Conservation (phyloP, 2,797 vertebrate species). For the Leptodactylus fallax region DNA sequence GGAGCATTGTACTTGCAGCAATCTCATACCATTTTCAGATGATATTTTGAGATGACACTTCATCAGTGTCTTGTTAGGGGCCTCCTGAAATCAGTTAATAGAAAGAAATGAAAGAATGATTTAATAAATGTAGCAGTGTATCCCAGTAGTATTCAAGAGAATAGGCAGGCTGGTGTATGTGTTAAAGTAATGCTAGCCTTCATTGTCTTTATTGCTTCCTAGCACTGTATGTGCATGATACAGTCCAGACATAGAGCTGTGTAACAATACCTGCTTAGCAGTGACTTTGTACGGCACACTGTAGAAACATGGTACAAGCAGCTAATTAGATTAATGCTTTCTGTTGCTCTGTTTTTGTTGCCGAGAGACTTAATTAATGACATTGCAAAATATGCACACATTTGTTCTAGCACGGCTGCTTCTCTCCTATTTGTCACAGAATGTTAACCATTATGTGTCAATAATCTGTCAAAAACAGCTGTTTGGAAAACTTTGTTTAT, state of each 20-base stretch:
- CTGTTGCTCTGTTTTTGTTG: constrained; percentile 35
- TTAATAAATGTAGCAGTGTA: constrained; percentile 54
- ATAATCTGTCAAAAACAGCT: constrained; percentile 30
- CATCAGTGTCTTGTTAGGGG: constrained; percentile 57
- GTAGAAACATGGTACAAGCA: constrained; percentile 5
- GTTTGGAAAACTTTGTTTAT: not conserved
- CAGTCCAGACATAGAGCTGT: not conserved
- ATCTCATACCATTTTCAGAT: constrained; percentile 41
- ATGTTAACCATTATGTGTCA: constrained; percentile 48
- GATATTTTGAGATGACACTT: constrained; percentile 57
- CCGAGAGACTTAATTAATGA: constrained; percentile 36
- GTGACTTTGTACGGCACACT: not conserved
- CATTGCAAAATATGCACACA: constrained; percentile 20
- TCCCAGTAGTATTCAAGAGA: constrained; percentile 38
- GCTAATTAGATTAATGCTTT: constrained; percentile 36
- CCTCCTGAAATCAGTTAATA: constrained; percentile 46
- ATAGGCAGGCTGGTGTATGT: constrained; percentile 24
- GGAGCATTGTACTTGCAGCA: constrained; percentile 45
- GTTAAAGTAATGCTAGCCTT: not conserved
- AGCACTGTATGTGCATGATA: constrained; percentile 18
- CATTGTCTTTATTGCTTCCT: not conserved
- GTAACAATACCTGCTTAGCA: constrained; percentile 11
- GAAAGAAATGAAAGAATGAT: constrained; percentile 59
- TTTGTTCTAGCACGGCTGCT: not conserved
- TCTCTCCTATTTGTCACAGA: constrained; percentile 25